These are phyloP conservation scores for Cyclophora albipunctata DNA, from an alignment of 2,888 invertebrate genomes.

Conservation along the genomic window DNA sequence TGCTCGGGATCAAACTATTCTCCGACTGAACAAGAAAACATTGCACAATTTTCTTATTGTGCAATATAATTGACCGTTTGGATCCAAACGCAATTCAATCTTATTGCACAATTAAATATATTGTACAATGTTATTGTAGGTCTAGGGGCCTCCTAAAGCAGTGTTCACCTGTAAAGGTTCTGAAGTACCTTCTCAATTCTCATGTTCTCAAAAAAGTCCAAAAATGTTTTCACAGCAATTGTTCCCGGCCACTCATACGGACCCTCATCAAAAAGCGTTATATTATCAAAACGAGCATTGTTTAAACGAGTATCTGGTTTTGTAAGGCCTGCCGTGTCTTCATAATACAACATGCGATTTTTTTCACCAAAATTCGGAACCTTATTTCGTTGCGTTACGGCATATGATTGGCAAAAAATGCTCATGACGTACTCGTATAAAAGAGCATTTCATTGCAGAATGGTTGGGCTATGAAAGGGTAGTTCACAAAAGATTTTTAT, in stretches of 20 bases:
- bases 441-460: conserved; percentile 59
- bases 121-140: no score
- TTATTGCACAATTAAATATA: no score
- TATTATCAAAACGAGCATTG: conserved; percentile 64
- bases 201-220: conserved; percentile 10
- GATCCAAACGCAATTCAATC: no score
- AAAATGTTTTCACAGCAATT: conserved; percentile 21
- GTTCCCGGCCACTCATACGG: conserved; percentile 21
- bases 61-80: no score
- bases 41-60: no score
- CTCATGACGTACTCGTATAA: conserved; percentile 45
- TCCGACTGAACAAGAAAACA: no score
- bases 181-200: conserved; percentile 19
- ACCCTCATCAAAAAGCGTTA: conserved; percentile 50
- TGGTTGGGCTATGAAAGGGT: conserved; percentile 51
- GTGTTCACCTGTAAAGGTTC: no score
- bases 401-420: conserved; percentile 8
- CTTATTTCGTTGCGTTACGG: conserved; percentile 5
- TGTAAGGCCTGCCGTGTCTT: conserved; percentile 44
- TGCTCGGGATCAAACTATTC: no score
- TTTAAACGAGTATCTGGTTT: conserved; percentile 55
- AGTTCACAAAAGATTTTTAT: conserved; percentile 63
- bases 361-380: conserved; percentile 1
- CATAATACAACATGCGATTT: conserved; percentile 30
- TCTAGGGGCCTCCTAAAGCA: no score